Percentiles rank a stretch among this genome's conserved stretches.
phyloP scores from a whole-genome alignment of 2,113 vertebrate species.

The Hippopotamus amphibius region DNA sequence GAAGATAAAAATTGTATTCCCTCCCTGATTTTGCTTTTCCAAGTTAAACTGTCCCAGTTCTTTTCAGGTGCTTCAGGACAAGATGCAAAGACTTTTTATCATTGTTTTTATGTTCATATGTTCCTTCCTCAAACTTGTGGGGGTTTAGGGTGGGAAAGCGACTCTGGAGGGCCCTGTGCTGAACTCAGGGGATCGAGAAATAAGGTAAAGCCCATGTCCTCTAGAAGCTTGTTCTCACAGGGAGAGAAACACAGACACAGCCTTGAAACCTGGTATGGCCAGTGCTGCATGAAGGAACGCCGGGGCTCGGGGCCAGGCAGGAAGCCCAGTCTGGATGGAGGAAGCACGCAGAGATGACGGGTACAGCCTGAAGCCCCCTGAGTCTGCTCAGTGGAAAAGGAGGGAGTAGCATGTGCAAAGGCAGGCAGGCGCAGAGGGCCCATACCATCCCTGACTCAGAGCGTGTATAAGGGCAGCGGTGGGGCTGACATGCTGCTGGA shows the following conservation, averaged over 20 bases:
- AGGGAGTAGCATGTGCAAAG: background rate
- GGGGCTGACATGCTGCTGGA: background rate
- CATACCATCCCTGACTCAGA: fast-evolving
- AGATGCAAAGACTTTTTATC: background rate
- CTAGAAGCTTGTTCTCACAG: background rate
- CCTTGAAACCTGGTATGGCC: background rate
- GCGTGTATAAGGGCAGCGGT: fast-evolving
- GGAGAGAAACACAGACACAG: fast-evolving
- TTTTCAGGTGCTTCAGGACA: background rate
- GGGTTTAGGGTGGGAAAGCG: too few species aligned
- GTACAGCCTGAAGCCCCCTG: background rate
- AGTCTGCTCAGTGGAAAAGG: background rate
- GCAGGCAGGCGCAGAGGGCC: background rate
- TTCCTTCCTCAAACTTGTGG: background rate
- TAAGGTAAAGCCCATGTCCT: background rate
- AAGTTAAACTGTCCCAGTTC: background rate
- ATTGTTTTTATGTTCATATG: fast-evolving
- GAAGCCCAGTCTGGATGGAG: too few species aligned
- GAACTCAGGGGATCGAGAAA: background rate
- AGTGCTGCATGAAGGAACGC: fast-evolving
- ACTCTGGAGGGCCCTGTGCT: background rate
- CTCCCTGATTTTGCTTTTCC: background rate
- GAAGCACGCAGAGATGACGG: background rate
- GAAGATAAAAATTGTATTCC: background rate
- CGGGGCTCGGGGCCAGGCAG: background rate